Base-by-base conservation (phyloP, 2,113 vertebrate species). In the Trinectes maculatus region DNA sequence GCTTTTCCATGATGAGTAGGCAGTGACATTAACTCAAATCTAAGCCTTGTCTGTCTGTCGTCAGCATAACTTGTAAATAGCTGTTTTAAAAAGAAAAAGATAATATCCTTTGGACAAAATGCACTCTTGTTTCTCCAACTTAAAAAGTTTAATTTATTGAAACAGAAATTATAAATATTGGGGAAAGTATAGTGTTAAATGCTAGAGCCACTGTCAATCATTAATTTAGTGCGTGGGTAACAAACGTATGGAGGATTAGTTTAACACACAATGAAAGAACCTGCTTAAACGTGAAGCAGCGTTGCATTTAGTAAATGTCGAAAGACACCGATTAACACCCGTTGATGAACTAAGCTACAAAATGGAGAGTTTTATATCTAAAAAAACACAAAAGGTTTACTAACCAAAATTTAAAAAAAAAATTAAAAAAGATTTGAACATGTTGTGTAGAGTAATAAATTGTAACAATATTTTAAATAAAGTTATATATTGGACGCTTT, bases 401-500 rank as follows among this genome's bases (percentile, higher is more conserved):
- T 91, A 91, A 92, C 89, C 80, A 87, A 75, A 82, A 52, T 84
- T n/a, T n/a, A n/a, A 79, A 72, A 52, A 77, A 89, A 80, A 83
- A 47, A 18, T 16, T 49, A 18, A 77, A 71, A 74, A 70, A 59
- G 62, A 85, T 89, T 88, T 84, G 71, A 83, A 89, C 85, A 87
- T 92, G 87, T 88, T 84, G 89, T 91, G 90, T 92, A 92, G 86
- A 91, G 85, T 91, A 83, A 91, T 89, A 91, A 90, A 89, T 90
- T 92, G 90, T 93, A 92, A 91, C 87, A 91, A 86, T 90, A 92
- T 93, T 93, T 93, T 92, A 92, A 93, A 93, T 92, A 93, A 93
- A 92, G 86, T 87, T 79, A 89, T 87, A 86, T 90, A 90, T 92
- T 92, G 88, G 74, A 63, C 29, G 11, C 19, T n/a, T n/a, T n/a